phyloP scores from a whole-genome alignment of 2,888 invertebrate species.

The Cantharis lateralis region DNA sequence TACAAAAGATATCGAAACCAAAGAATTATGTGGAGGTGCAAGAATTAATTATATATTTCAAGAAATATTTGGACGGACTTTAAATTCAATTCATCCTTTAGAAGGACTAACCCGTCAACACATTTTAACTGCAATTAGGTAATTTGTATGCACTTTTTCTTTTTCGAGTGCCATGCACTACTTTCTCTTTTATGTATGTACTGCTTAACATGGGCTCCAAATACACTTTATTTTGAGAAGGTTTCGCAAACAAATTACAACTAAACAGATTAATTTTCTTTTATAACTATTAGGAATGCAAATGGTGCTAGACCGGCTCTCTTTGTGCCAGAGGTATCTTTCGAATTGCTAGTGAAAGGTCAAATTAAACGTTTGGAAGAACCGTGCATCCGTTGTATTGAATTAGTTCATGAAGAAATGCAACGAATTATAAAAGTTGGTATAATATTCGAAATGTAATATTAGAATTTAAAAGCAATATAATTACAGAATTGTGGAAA shows the following conservation, averaged over 20 bases:
- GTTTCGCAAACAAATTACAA: too few species aligned
- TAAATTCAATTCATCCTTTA: constrained; percentile 95
- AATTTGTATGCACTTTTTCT: neutral
- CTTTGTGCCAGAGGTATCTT: constrained; percentile 94
- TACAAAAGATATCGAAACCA: constrained; percentile 95
- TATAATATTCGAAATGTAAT: neutral
- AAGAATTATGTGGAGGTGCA: constrained; percentile 98
- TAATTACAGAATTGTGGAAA: constrained; percentile 88
- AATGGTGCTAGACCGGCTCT: constrained; percentile 91
- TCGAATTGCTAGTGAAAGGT: constrained; percentile 95
- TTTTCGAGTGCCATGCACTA: too few species aligned
- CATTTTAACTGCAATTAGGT: constrained; percentile 91
- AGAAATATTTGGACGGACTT: constrained; percentile 93
- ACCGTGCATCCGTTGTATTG: constrained; percentile 95
- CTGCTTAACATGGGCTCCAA: too few species aligned
- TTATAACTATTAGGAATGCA: constrained; percentile 73
- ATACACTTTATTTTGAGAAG: too few species aligned
- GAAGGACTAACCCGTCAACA: constrained; percentile 86
- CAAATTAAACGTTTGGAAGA: constrained; percentile 96
- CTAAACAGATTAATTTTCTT: too few species aligned
- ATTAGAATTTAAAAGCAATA: neutral
- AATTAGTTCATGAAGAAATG: constrained; percentile 98
- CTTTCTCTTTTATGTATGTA: too few species aligned
- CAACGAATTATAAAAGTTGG: constrained; percentile 85
- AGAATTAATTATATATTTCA: constrained; percentile 99